Evolutionary conservation across 1,140 invertebrate species (phyloP), one percentile per base, ranked within the genome.

Genomic region (Drosophila nigromelanica): DNA sequence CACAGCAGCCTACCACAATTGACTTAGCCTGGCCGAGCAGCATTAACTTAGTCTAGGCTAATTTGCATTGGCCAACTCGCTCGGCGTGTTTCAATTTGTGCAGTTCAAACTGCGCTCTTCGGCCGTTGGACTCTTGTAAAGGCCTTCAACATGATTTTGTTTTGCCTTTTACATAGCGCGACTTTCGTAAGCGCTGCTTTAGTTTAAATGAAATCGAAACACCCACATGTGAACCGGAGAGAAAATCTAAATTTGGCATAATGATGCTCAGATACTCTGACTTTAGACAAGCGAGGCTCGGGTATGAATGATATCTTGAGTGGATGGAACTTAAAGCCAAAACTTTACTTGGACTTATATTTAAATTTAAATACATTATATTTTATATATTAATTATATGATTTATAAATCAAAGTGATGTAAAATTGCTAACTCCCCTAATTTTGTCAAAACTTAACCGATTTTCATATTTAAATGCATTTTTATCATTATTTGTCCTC

Each of bases 111-210:
- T 40, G 30, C 59, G 8, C 35, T 67, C 27, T 35, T 11, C 43
- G 33, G 8, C 47, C 8, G 11, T 40, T 15, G 39, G 43, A 15
- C 59, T 39, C 37, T 18, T 67, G 48, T 54, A 60, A 75, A 64
- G 54, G 62, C 80, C 76, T 76, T 83, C 78, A 63, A 27, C 35
- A 15, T 8, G 12, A 24, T 58, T 33, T 43, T 21, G 21, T 30
- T 30, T 47, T 35, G 30, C 56, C 55, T 60, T 40, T 78, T 55
- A 43, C 37, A 63, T 64, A 58, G 40, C 35, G 45, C 39, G 40
- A 33, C 54, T 85, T 74, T 85, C 77, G 69, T 60, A 85, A 80
- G 48, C 59, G 59, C 58, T 80, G 63, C 68, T 48, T 76, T 73
- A 69, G 60, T 64, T 85, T 66, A 56, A 8, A 73, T 71, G 62